Base-by-base conservation (phyloP, 2,888 invertebrate species). In the Smittia aterrima region DNA sequence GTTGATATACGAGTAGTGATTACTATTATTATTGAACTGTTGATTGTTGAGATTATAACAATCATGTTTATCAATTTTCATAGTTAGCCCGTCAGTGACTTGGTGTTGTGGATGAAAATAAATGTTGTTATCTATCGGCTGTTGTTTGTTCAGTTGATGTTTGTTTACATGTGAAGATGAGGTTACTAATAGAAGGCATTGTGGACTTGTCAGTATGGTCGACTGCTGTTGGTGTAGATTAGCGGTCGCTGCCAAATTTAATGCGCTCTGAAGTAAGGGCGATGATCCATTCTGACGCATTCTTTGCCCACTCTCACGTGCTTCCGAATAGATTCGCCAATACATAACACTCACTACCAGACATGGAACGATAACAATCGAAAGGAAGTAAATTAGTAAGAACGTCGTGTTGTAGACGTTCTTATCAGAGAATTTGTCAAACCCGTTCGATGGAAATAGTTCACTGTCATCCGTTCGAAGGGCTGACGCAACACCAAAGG, bases 271-370 rank as follows among this genome's bases (percentile, higher is more conserved):
- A 32, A 83, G 76, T 71, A 83, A 76, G 62, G 83, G 83, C 24
- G 83, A 83, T 2, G 83, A 83, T 20, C 83, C 83, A 75, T 83
- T 83, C 74, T 83, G 83, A 1, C 83, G 79, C 81, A 83, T 83
- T 32, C 83, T 79, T 75, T 83, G 75, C 1, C 83, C 83, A 76
- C 83, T 83, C 74, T 82, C 83, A 1, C 82, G 79, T 1, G 83
- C 83, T 77, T 83, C 83, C 6, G 82, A 81, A 75, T 83, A 82
- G 74, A 83, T 83, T 71, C 83, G 79, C 83, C 83, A 83, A 67
- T 83, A 83, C 83, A 83, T 83, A 66, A 81, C 81, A 58, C 83
- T 83, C 0, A 83, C 83, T 25, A 83, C 80, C 18, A 81, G 80
- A 67, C 83, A 83, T 4, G 83, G 83, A 78, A 83, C 76, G 76